A percentile compares a stretch with the other conserved stretches of the same genome.
These are phyloP conservation scores for Melanogrammus aeglefinus DNA, from an alignment of 2,797 vertebrate species.

Conservation along the genomic window DNA sequence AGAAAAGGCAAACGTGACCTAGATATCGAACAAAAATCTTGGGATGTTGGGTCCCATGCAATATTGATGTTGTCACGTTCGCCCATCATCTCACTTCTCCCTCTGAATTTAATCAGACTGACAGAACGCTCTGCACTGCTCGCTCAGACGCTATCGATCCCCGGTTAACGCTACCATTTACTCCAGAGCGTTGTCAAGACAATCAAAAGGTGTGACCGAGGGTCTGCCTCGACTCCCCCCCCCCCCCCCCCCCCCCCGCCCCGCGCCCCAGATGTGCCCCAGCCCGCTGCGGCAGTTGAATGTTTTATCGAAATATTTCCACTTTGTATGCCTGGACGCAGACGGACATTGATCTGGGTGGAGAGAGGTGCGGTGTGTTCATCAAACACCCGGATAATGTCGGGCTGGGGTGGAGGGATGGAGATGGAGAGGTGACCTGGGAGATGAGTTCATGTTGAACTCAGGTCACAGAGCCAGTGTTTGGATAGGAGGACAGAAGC, in stretches of 20 bases:
- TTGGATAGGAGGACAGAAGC: constrained; percentile 2
- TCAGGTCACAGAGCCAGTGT: constrained; percentile 5
- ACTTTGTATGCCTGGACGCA: constrained; percentile 33
- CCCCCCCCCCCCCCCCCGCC: constrained; percentile 19
- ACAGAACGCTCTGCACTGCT: constrained; percentile 45
- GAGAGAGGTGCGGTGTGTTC: constrained; percentile 5
- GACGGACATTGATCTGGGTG: constrained; percentile 47
- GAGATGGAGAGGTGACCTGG: constrained; percentile 36
- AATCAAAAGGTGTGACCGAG: constrained; percentile 47
- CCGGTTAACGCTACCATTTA: constrained; percentile 40
- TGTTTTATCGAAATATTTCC: constrained; percentile 18
- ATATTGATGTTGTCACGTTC: constrained; percentile 70
- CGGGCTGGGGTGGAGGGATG: constrained; percentile 26
- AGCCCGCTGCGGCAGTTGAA: constrained; percentile 51
- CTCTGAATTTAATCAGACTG: constrained; percentile 58
- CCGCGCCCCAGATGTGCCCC: background rate
- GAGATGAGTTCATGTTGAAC: constrained; percentile 45
- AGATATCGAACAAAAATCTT: constrained; percentile 52
- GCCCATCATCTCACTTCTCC: constrained; percentile 65
- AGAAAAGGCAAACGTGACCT: constrained; percentile 47
- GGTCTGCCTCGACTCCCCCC: constrained; percentile 18
- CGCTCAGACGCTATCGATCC: constrained; percentile 54
- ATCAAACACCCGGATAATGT: constrained; percentile 49
- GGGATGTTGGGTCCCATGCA: constrained; percentile 61
- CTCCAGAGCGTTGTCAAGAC: constrained; percentile 44